Base-by-base conservation (phyloP, 2,797 vertebrate species). In the Sparus aurata region DNA sequence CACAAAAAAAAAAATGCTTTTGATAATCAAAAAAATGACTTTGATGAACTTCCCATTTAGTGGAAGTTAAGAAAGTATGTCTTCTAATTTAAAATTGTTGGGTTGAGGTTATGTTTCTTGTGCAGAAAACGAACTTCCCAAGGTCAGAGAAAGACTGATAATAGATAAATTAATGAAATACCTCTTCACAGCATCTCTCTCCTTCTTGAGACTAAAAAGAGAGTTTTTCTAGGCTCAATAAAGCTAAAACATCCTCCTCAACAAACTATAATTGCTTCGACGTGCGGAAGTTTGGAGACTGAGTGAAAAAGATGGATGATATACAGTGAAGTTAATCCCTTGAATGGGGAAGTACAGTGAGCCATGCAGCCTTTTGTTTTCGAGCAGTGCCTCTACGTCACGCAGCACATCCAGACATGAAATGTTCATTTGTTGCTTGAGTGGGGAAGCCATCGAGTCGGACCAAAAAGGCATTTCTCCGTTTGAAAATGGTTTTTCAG, bases 381-480 rank as follows among this genome's bases (percentile, higher is more conserved):
- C 47, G 18, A 65, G 45, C 1, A 10, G 60, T 16, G 43, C 46
- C 46, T 67, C 80, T 20, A 58, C 46, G 55, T 73, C 77, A 54
- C 5, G 61, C 25, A 49, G 58, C 58, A 41, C 69, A 71, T 72
- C 64, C 11, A 50, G 69, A 77, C 63, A 58, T 18, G 68, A 84
- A 58, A 64, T 73, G 49, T 79, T 75, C 53, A 75, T 90, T 82
- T 80, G 73, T 55, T 67, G 80, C 76, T 54, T 43, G 69, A 81
- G 71, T 55, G 58, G 50, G 67, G 68, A 72, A 78, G 61, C 47
- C 77, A 55, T 77, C 12, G 4, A 70, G 50, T 57, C 30, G 1
- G 50, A 41, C 45, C 13, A 7, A 59, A 59, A 83, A 80, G 75
- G n/a, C 58, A 0, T 73, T 79, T 85, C 78, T 73, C 63, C 23